A percentile compares a stretch with the other conserved stretches of the same genome.
Evolutionary conservation across 2,113 vertebrate genomes (phyloP).

Genomic region (Orthonyx spaldingii): DNA sequence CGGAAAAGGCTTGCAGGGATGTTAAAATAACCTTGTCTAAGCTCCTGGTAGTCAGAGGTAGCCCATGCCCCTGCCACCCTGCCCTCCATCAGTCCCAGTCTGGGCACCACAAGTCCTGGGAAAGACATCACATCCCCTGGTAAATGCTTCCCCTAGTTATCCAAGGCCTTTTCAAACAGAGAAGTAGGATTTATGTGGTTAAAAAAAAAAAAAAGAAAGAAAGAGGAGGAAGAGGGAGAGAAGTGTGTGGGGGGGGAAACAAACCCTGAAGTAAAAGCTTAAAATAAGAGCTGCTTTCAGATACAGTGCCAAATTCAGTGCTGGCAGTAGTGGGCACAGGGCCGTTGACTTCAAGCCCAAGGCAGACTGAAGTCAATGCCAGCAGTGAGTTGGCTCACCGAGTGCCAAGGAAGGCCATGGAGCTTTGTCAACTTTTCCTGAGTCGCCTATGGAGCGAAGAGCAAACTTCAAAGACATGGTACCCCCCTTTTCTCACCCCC

Average conservation of each 20-base stretch:
- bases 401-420: not conserved
- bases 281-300: conserved; percentile 47
- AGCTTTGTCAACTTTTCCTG: conserved; percentile 48
- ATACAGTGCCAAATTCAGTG: not conserved
- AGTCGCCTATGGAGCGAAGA: not conserved
- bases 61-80: not conserved
- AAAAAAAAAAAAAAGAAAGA: not conserved
- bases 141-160: not conserved
- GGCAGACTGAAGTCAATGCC: conserved; percentile 19
- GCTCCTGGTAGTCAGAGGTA: not conserved
- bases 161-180: not conserved
- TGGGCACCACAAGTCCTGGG: not conserved
- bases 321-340: conserved; percentile 37
- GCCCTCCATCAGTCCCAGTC: not conserved
- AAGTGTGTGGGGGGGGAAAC: not conserved
- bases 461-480: conserved; percentile 9
- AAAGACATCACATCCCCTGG: not conserved
- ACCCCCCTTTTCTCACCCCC: not conserved
- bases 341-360: conserved; percentile 26
- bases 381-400: not conserved
- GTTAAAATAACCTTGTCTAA: not conserved
- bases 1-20: not conserved
- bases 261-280: conserved; percentile 11
- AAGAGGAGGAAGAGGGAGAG: not conserved
- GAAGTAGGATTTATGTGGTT: not conserved